Base-by-base conservation (phyloP, 2,888 invertebrate genomes). In the Macroteleia sp. region DNA sequence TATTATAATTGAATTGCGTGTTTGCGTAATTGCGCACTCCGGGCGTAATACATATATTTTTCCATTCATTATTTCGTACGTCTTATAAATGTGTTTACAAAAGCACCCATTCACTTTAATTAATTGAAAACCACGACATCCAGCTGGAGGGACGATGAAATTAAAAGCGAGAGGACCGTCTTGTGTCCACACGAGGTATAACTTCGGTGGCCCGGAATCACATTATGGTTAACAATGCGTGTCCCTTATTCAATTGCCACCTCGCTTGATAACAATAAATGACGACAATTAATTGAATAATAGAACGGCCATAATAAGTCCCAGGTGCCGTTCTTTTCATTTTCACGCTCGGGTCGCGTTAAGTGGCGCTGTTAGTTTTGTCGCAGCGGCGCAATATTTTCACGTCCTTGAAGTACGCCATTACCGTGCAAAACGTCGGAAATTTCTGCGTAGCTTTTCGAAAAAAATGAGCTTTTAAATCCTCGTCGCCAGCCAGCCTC, bases 201-300 rank as follows among this genome's bases (percentile, higher is more conserved):
- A n/a, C n/a, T n/a, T n/a, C n/a, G n/a, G n/a, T n/a, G n/a, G n/a
- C n/a, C n/a, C 17, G 57, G 79, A 82, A 82, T 85, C 80, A 84
- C 81, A 83, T 85, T 82, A 85, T 56, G 81, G 80, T 79, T 78
- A 82, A 88, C 86, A 88, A 88, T 84, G 83, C 87, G 82, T 83
- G 83, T 84, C 85, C 82, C 81, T 84, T 80, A 82, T 85, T 86
- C 82, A 82, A 85, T 85, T 86, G 82, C 80, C 82, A 82, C 81
- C 80, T 82, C 66, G 57, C 66, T 66, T 61, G 77, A 74, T 78
- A 82, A 82, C 85, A 86, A 88, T 85, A 88, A 88, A 88, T 84
- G 85, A 81, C 79, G 73, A 75, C 85, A 85, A 88, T 89, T 87
- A 89, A 88, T 89, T 85, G 85, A 87, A 87, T 88, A 88, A 88